Evolutionary conservation across 2,888 invertebrate genomes (phyloP), one percentile per base, ranked within the genome.

Genomic region (Lithophane ornitopus): DNA sequence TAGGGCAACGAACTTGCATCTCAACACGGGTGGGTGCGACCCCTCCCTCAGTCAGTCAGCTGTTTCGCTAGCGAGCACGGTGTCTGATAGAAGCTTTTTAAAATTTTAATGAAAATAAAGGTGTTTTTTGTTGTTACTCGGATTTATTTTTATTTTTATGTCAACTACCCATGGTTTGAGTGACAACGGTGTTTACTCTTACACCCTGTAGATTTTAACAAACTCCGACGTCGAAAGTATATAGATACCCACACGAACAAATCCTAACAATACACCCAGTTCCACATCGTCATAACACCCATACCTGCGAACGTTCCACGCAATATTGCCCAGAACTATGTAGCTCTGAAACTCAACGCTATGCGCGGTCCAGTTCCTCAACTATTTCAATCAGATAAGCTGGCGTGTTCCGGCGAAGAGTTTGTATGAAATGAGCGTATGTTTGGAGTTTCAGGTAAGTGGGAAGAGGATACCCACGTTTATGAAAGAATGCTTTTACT

Each of bases 321-420:
- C 28, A 26, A 74, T 69, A 70, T 59, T 65, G 54, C 28, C 2
- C 56, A 34, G n/a, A 71, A 82, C 70, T 74, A 82, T 69, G 68
- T 69, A 61, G 77, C 26, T 49, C 56, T 41, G 62, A 70, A 70
- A 62, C 63, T 69, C 59, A 26, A 7, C 26, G 77, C 22, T 44
- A 52, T 49, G 62, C 72, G 67, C 65, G 69, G 58, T 74, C 71
- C 81, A 82, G 83, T 82, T 82, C 14, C 22, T 2, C 61, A 82
- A 82, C 83, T 69, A 82, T 82, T 82, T 62, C 79, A 82, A 82
- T 82, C 74, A 71, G 74, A 72, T 82, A 68, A 46, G 52, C 65
- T 34, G 46, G 49, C 71, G 22, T 72, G 68, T 67, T 74, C 14
- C 16, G 12, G 7, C 44, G 2, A 72, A 68, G 70, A 82, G 78